Base-by-base conservation (phyloP, 2,113 vertebrate species). In the Chascanopsetta lugubris region DNA sequence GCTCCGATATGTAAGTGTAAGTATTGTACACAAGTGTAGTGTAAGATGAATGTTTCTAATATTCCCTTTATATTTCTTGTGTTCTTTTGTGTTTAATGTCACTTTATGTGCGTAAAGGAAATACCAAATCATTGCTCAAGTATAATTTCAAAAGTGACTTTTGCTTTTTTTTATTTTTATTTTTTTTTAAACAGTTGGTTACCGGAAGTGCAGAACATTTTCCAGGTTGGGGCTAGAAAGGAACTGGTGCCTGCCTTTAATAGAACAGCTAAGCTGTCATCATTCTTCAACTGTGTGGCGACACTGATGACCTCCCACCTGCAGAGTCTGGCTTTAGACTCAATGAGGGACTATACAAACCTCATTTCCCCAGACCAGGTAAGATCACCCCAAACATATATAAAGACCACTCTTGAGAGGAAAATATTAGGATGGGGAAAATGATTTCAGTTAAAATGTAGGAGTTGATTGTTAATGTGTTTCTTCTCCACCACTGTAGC, bases 271-370 rank as follows among this genome's bases (percentile, higher is more conserved):
- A 94, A 86, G 78, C 51, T 95, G 32, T 86, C 89, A 43, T 92
- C 94, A 53, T 97, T 95, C 84, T 96, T 95, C 61, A 79, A 90
- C 85, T 94, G 94, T 56, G 88, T 79, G 1, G 92, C 94, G 8
- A 51, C 89, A 0, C 91, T 98, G 68, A 96, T 97, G 96, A 94
- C 93, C 24, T 59, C 45, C 24, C 94, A 95, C 45, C 90, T 98
- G 8, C 94, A 97, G 80, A 89, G 73, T 17, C 91, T 98, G 6
- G 82, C 87, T 20, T 43, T 96, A 6, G 61, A 84, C 54, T 98
- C 96, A 45, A 85, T 96, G 73, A 86, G 87, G 22, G 94, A 94
- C 74, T 97, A 94, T 45, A 96, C 94, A 8, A 77, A 89, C 46
- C 85, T 96, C 9, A 92, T 97, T 56, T 87, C 86, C 15, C 90